These are phyloP conservation scores for Sebastolobus alascanus DNA, from an alignment of 2,797 vertebrate species.

Conservation along the genomic window DNA sequence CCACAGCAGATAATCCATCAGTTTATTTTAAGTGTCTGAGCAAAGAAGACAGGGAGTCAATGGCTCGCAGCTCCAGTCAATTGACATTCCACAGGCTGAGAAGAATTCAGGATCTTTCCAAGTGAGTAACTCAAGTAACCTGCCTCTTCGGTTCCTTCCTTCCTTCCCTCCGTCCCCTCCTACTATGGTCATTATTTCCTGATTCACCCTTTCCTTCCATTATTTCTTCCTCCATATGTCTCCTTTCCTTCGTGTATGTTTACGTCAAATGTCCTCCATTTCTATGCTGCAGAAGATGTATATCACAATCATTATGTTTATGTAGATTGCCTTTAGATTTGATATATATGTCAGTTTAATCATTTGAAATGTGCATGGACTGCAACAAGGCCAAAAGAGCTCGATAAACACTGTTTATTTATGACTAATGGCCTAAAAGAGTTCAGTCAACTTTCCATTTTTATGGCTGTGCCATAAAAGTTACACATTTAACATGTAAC, in stretches of 20 bases:
- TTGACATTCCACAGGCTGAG: conserved; percentile 39
- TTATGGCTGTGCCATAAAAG: conserved; percentile 8
- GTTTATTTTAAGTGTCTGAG: not conserved
- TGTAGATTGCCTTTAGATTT: not conserved
- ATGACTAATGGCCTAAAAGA: not conserved
- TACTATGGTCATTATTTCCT: not conserved
- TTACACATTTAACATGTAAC: not conserved
- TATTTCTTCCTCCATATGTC: not conserved
- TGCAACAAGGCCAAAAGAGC: not conserved
- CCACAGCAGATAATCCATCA: not conserved
- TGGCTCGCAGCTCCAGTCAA: conserved; percentile 31
- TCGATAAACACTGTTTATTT: not conserved
- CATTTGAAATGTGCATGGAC: not conserved
- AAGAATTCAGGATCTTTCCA: conserved; percentile 16
- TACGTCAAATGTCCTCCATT: not conserved
- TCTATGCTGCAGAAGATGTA: not conserved
- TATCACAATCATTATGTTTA: not conserved
- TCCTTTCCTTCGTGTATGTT: not conserved
- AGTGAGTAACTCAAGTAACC: conserved; percentile 24
- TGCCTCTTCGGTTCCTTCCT: not conserved
- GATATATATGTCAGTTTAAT: not conserved
- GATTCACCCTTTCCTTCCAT: conserved; percentile 24
- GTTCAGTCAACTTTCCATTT: not conserved
- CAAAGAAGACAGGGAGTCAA: not conserved
- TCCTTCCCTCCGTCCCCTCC: not conserved